A percentile compares a stretch with the other conserved stretches of the same genome.
These are phyloP conservation scores for Microcebus jonahi DNA, from an alignment of 2,113 vertebrate genomes.

Conservation along the genomic window DNA sequence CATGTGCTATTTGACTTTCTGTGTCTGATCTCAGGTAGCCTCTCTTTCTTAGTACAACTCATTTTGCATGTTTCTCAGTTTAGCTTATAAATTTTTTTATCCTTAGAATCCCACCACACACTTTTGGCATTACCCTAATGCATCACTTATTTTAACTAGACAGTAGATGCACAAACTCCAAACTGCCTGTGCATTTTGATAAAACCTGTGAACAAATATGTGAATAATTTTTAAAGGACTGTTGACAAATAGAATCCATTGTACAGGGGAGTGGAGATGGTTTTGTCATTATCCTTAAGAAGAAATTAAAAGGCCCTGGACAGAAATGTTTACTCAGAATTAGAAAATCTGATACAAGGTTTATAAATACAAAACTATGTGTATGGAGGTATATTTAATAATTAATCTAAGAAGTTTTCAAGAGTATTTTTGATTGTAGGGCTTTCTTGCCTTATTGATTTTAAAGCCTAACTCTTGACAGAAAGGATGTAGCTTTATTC, in stretches of 20 bases:
- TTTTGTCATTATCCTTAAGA: background rate
- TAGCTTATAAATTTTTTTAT: background rate
- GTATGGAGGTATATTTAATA: background rate
- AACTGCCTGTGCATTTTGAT: background rate
- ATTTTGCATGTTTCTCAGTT: conserved; percentile 18
- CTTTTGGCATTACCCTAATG: background rate
- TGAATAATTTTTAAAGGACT: conserved; percentile 39
- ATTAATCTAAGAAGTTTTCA: conserved; percentile 5
- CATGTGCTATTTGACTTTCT: conserved; percentile 16
- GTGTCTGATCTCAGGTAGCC: background rate
- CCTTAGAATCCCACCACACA: background rate
- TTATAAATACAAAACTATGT: background rate
- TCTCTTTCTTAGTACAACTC: background rate
- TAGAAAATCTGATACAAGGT: background rate
- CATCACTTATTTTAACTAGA: background rate
- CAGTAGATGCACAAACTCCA: background rate
- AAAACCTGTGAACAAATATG: background rate
- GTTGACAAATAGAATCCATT: background rate
- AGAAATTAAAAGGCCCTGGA: background rate
- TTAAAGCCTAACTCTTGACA: background rate
- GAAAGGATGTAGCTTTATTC: background rate
- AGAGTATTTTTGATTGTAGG: background rate
- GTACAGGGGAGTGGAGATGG: background rate
- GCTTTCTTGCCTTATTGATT: conserved; percentile 5
- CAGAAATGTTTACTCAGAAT: background rate